These are phyloP conservation scores for Tringa solitaria DNA, from an alignment of 2,113 vertebrate species.

Conservation along the genomic window DNA sequence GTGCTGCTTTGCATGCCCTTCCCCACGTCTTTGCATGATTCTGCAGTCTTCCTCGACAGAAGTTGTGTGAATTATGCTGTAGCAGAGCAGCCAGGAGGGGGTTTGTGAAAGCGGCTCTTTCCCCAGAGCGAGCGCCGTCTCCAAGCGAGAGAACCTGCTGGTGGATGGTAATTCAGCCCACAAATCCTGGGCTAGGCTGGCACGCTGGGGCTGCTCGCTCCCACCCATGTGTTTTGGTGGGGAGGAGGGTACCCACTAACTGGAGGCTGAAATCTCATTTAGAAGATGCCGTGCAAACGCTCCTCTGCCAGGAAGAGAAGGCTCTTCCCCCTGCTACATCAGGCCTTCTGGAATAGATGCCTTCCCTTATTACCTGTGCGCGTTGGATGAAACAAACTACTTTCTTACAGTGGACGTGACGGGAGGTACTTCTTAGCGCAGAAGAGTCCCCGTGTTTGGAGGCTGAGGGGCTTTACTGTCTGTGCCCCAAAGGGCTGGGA, in stretches of 20 bases:
- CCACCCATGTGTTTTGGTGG: background rate
- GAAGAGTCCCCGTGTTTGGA: accelerated
- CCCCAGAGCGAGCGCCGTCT: background rate
- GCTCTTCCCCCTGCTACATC: background rate
- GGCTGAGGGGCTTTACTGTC: background rate
- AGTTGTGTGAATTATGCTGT: background rate
- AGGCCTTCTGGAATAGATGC: background rate
- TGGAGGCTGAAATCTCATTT: background rate
- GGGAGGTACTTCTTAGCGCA: no score
- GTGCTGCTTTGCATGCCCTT: constrained; percentile 19
- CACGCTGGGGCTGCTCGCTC: background rate
- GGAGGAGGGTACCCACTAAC: background rate
- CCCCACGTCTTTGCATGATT: background rate
- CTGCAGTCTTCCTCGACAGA: background rate
- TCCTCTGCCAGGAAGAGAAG: background rate
- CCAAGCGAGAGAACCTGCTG: background rate
- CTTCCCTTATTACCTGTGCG: background rate
- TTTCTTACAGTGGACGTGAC: background rate
- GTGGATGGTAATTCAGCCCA: background rate
- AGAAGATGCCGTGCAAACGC: background rate
- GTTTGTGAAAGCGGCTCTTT: background rate
- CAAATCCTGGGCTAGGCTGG: background rate
- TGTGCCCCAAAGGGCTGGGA: background rate
- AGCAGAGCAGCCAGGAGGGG: background rate
- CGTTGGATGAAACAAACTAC: background rate